Base-by-base conservation (phyloP, 2,888 invertebrate species). In the Anarsia innoxiella region DNA sequence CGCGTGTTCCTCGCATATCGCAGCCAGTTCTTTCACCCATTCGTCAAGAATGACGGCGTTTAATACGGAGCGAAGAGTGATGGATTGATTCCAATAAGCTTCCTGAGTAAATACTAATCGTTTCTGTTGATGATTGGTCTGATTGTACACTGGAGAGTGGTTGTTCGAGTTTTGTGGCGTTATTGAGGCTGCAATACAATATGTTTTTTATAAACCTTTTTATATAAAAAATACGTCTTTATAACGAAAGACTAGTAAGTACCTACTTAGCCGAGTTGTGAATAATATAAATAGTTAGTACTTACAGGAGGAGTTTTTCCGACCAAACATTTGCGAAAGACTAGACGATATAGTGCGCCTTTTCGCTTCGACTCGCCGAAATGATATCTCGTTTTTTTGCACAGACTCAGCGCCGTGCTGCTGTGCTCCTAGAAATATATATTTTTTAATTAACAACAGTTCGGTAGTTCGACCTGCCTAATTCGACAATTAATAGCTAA, bases 1-100 rank as follows among this genome's bases (percentile, higher is more conserved):
- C 3, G 94, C 91, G 69, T 99, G 98, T 72, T 99, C 98, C 70
- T 97, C 95, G 45, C 96, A 93, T 39, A 99, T 88, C 9, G 98
- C 96, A 0, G 98, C 94, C 41, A 99, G 82, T 78, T 98, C 97
- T 70, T 97, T 96, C 0, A 97, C 86, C 93, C 99, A 97, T 68
- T 99, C 98, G 60, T 97, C 96, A 42, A 98, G 82, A 30, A 99
- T 83, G 3, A 99, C 93, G 1, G 97, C 96, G 60, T 85, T 86
- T 5, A 86, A 59, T 37, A 85, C 65, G 2, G 79, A 70, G 1
- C 80, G 73, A 1, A 77, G 59, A 0, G 78, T 73, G 11, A 75
- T 69, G 0, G 86, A 80, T 39, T 83, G 78, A 50, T 73, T 73
- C 86, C 86, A 86, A 49, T 80, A 85, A 1, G 64, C 55, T 34